These are phyloP conservation scores for Steatornis caripensis DNA, from an alignment of 2,113 vertebrate species.

Conservation along the genomic window DNA sequence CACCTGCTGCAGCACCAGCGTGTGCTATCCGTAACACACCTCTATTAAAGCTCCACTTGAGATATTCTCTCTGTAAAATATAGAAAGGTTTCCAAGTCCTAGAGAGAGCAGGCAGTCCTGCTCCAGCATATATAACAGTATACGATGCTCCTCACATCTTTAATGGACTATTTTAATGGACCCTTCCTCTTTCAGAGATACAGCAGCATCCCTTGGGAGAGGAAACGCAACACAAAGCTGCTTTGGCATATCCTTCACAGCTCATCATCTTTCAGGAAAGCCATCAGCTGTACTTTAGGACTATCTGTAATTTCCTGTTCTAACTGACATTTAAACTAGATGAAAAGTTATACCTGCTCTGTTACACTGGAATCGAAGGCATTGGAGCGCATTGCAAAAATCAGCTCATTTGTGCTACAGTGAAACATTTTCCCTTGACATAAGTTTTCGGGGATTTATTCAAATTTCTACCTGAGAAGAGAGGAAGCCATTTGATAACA, in stretches of 20 bases:
- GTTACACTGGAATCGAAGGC: conserved; percentile 66
- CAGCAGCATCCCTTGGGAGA: neutral
- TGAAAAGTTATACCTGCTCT: conserved; percentile 68
- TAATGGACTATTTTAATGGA: neutral
- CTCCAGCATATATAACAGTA: no score
- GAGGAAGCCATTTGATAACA: neutral
- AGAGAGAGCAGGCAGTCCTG: neutral
- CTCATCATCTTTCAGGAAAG: conserved; percentile 17
- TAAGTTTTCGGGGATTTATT: neutral
- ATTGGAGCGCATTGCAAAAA: conserved; percentile 44
- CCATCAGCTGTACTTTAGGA: conserved; percentile 72
- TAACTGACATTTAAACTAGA: conserved; percentile 74
- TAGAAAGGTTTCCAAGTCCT: neutral
- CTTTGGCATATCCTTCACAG: conserved; percentile 64
- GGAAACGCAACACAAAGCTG: neutral
- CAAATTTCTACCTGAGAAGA: neutral
- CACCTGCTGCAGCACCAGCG: neutral
- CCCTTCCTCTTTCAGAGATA: neutral
- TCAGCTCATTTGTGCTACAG: neutral
- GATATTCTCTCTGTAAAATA: neutral
- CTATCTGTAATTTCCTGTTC: conserved; percentile 63
- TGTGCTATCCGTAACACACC: neutral
- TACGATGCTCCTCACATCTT: neutral
- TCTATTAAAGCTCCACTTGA: neutral
- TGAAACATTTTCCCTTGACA: neutral